Percentiles rank a stretch among this genome's conserved stretches.
phyloP scores from a whole-genome alignment of 2,888 invertebrate genomes.

The Nudaria mundana region DNA sequence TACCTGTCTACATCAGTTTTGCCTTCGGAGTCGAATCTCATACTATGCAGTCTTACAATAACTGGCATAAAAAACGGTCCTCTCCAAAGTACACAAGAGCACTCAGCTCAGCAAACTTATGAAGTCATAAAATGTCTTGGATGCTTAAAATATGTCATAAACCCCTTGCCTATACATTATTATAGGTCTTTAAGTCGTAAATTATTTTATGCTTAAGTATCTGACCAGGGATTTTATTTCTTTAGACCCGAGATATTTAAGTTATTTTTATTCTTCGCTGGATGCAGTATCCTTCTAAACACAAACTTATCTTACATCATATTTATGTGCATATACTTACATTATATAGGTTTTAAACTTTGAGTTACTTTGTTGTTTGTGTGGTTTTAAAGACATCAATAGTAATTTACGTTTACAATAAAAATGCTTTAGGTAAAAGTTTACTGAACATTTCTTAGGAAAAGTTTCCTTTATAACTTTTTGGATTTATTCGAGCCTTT shows the following conservation, averaged over 20 bases:
- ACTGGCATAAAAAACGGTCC: slow-evolving; percentile 54
- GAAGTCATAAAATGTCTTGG: slow-evolving; percentile 28
- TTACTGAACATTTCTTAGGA: slow-evolving; percentile 48
- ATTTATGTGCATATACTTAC: slow-evolving; percentile 10
- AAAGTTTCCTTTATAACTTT: slow-evolving; percentile 47
- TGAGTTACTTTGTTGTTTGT: slow-evolving; percentile 29
- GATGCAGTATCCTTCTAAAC: slow-evolving; percentile 20
- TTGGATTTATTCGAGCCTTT: slow-evolving; percentile 35
- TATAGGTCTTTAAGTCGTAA: slow-evolving; percentile 33
- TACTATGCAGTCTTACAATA: slow-evolving; percentile 61
- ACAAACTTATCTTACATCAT: slow-evolving; percentile 16
- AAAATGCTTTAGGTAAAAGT: slow-evolving; percentile 68
- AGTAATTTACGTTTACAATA: slow-evolving; percentile 69
- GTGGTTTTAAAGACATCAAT: slow-evolving; percentile 49
- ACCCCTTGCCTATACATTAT: slow-evolving; percentile 32
- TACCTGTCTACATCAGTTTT: slow-evolving; percentile 49
- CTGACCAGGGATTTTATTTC: slow-evolving; percentile 33
- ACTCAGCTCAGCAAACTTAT: slow-evolving; percentile 32
- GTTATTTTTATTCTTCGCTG: slow-evolving; percentile 29
- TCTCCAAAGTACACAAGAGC: slow-evolving; percentile 40
- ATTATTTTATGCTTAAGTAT: slow-evolving; percentile 34
- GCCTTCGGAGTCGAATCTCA: slow-evolving; percentile 46
- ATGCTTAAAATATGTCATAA: slow-evolving; percentile 35
- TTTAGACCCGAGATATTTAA: slow-evolving; percentile 28
- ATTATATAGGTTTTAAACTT: slow-evolving; percentile 12